Conservation (phyloP, 1,140 invertebrate genomes). For the Drosophila chauvacae region DNA sequence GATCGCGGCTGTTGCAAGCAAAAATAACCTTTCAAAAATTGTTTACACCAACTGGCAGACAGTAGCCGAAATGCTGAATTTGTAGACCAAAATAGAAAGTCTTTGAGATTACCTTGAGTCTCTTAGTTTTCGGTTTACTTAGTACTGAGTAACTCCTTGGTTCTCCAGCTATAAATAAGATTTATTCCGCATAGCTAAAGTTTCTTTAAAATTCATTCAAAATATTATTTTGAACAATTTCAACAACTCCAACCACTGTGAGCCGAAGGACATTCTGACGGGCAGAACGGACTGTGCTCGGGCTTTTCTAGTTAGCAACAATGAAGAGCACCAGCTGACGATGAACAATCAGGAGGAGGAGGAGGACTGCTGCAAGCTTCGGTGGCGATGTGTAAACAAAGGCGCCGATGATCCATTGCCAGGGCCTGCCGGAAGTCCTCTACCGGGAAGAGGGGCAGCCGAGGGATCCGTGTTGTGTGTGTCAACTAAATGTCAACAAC, state of each 20-base stretch:
- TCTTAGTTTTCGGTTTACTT: not conserved
- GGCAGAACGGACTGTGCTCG: slow-evolving; percentile 30
- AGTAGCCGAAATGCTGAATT: not conserved
- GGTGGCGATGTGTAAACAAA: slow-evolving; percentile 71
- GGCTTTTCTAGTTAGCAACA: slow-evolving; percentile 62
- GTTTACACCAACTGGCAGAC: slow-evolving; percentile 60
- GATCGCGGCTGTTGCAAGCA: slow-evolving; percentile 65
- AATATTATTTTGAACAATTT: not conserved
- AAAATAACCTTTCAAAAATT: slow-evolving; percentile 80
- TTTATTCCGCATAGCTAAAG: not conserved
- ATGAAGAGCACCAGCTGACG: slow-evolving; percentile 71
- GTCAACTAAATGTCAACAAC: slow-evolving; percentile 80
- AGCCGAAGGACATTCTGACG: not conserved
- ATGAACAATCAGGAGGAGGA: slow-evolving; percentile 53
- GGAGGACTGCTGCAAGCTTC: slow-evolving; percentile 40
- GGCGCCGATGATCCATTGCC: slow-evolving; percentile 74
- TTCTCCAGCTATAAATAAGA: too few relatives aligned
- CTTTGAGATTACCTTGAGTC: not conserved
- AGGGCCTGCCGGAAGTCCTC: slow-evolving; percentile 61
- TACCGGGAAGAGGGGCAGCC: not conserved
- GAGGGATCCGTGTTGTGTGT: slow-evolving; percentile 48
- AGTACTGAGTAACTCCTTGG: not conserved
- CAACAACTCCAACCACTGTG: slow-evolving; percentile 5
- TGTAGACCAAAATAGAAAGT: not conserved
- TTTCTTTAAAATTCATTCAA: not conserved